A percentile compares a stretch with the other conserved stretches of the same genome.
Evolutionary conservation across 1,140 invertebrate species (phyloP).

Genomic region (Drosophila asahinai): DNA sequence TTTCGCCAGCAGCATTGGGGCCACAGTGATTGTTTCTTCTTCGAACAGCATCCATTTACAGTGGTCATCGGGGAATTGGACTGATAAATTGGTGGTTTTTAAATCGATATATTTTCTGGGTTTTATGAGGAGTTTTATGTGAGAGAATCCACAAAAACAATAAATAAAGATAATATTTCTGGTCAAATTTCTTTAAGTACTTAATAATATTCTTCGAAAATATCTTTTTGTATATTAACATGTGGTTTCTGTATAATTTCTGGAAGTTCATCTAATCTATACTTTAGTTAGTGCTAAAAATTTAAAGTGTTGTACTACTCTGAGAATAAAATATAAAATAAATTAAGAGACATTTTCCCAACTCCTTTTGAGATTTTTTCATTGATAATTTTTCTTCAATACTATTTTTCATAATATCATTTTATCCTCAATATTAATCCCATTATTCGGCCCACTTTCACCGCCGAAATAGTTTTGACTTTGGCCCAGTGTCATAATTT

Average conservation of each 20-base stretch:
- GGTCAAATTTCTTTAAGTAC: too few relatives aligned
- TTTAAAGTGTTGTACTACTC: too few relatives aligned
- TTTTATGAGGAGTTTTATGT: neutral
- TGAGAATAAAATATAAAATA: too few relatives aligned
- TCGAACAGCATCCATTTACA: constrained; percentile 35
- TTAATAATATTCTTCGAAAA: neutral
- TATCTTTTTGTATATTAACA: neutral
- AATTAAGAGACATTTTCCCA: neutral
- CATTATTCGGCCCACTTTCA: constrained; percentile 23
- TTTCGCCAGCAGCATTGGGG: constrained; percentile 59
- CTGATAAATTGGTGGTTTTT: neutral
- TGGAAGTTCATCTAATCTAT: too few relatives aligned
- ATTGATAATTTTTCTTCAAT: neutral
- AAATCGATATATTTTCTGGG: neutral
- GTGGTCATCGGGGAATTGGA: constrained; percentile 26
- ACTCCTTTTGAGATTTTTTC: neutral
- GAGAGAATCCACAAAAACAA: neutral
- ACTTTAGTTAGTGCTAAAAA: too few relatives aligned
- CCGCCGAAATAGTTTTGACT: constrained; percentile 11
- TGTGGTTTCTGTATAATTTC: too few relatives aligned
- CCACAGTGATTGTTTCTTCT: constrained; percentile 56
- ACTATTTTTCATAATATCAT: too few relatives aligned
- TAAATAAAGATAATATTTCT: too few relatives aligned
- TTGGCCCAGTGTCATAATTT: constrained; percentile 59
- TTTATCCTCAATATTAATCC: neutral